Evolutionary conservation across 2,113 vertebrate species (phyloP), one percentile per base, ranked within the genome.

Genomic region (Scomber colias): DNA sequence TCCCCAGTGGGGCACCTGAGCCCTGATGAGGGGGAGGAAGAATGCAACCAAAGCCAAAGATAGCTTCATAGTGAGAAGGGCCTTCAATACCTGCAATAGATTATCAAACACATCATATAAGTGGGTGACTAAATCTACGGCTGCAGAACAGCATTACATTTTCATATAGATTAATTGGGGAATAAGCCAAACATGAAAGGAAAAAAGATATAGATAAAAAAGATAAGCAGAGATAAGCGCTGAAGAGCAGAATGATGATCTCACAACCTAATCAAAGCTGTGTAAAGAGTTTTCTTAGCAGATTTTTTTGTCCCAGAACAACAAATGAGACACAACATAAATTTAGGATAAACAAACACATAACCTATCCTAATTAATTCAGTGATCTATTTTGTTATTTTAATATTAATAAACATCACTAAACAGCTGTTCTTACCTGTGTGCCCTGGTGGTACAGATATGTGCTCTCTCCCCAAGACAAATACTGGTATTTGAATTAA

Each of bases 1-100:
- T 35, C 97, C 97, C 85, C 96, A 89, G 27, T 96, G 96, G 40
- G 97, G 96, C 0, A 94, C 92, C 74, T 98, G 97, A 60, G 95
- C 95, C 49, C 72, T 66, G 48, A 91, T 77, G 35, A 94, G 35
- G 2, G 88, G 81, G 56, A 93, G 30, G 53, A 92, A 5, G 45
- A 93, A 59, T 2, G 53, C 74, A 53, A 82, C 62, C 56, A 93
- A 40, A 57, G 48, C 51, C 5, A 85, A 24, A 61, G 75, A 81
- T 4, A 65, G 48, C 83, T 83, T 87, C 93, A 95, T 95, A 14
- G 35, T 91, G 13, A 70, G 54, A 31, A 8, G 0, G 35, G 10
- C 44, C 15, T 61, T 65, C 35, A 35, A 67, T 55, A 60, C 59
- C 90, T 93, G 84, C 35, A 86, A 68, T 48, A 11, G 3, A 48